These are phyloP conservation scores for Nymphalis io DNA, from an alignment of 1,140 invertebrate genomes.

Conservation along the genomic window DNA sequence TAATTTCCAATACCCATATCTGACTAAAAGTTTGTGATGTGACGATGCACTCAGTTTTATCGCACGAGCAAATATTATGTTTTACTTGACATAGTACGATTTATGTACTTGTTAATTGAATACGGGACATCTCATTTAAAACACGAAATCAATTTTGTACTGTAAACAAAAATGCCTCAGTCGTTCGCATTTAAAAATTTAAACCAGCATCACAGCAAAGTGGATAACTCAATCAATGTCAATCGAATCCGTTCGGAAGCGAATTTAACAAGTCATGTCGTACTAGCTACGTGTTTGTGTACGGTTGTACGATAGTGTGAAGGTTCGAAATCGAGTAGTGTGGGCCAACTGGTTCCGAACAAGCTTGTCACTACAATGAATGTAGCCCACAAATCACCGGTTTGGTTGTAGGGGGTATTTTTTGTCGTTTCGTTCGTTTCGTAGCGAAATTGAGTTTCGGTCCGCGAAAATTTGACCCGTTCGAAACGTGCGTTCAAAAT, in stretches of 20 bases:
- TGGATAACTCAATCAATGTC: constrained; percentile 75
- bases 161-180: constrained; percentile 31
- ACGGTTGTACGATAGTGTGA: constrained; percentile 38
- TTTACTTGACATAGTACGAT: constrained; percentile 2
- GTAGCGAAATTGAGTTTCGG: constrained; percentile 70
- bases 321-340: constrained; percentile 54
- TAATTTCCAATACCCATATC: too few species aligned
- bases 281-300: constrained; percentile 48
- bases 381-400: constrained; percentile 75
- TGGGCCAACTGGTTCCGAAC: constrained; percentile 53
- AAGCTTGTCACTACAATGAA: constrained; percentile 76
- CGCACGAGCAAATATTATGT: background rate
- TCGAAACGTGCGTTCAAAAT: constrained; percentile 21
- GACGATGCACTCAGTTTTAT: background rate
- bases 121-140: constrained; percentile 32
- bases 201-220: constrained; percentile 51
- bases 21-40: too few species aligned
- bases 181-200: constrained; percentile 37
- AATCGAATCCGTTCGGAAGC: constrained; percentile 57
- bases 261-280: constrained; percentile 63
- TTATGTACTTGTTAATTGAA: constrained; percentile 15
- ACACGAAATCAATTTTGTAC: constrained; percentile 34
- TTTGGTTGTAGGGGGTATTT: constrained; percentile 62
- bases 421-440: constrained; percentile 72
- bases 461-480: constrained; percentile 62